A percentile compares a stretch with the other conserved stretches of the same genome.
These are phyloP conservation scores for Siniperca chuatsi DNA, from an alignment of 2,113 vertebrate genomes.

Conservation along the genomic window DNA sequence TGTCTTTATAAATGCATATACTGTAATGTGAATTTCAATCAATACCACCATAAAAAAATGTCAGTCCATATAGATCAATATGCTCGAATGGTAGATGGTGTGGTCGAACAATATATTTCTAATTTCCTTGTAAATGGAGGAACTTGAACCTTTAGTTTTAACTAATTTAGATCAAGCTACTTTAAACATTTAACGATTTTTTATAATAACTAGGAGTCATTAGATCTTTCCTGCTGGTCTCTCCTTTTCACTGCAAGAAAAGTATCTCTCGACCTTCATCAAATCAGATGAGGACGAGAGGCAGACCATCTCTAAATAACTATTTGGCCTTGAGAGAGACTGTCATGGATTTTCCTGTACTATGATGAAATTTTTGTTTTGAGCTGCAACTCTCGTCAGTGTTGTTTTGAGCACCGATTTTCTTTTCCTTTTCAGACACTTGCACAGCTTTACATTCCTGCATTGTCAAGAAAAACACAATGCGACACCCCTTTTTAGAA, in stretches of 20 bases:
- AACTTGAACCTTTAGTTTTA: background rate
- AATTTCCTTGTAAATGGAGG: background rate
- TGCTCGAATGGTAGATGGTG: background rate
- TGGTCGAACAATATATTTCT: background rate
- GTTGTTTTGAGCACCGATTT: background rate
- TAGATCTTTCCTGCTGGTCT: background rate
- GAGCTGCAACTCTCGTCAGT: background rate
- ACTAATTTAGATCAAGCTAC: background rate
- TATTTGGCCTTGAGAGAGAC: background rate
- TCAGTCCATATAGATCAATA: background rate
- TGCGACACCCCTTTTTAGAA: too few species aligned
- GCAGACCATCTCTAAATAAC: constrained; percentile 3
- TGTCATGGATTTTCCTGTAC: background rate
- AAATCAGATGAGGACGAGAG: background rate
- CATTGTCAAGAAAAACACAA: background rate
- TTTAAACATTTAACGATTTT: background rate
- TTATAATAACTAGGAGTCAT: background rate
- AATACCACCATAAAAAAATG: background rate
- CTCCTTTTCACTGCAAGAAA: background rate
- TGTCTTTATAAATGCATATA: background rate
- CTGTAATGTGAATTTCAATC: background rate
- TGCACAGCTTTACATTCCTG: background rate
- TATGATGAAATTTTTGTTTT: background rate
- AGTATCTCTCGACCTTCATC: background rate
- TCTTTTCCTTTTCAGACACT: background rate